A percentile compares a stretch with the other conserved stretches of the same genome.
Conservation (phyloP, 2,888 invertebrate species). For the Nezara viridula region DNA sequence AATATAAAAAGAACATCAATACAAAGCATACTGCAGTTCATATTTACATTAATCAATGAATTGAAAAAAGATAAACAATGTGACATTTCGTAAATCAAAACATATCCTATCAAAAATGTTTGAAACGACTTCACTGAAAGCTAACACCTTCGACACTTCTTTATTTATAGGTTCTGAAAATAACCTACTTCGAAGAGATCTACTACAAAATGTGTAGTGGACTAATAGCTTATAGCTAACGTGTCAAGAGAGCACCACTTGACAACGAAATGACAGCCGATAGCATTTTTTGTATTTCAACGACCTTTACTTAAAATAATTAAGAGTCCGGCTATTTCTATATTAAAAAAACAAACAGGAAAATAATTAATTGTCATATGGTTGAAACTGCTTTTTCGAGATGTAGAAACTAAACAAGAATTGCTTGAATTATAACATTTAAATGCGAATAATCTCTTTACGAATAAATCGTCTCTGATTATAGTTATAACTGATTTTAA, state of each 20-base stretch:
- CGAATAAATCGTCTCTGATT: too few relatives aligned
- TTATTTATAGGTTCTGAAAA: conserved; percentile 29
- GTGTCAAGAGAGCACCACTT: conserved; percentile 49
- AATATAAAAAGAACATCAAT: conserved; percentile 39
- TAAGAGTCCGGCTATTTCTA: background rate
- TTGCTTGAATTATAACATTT: background rate
- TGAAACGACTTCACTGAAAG: background rate
- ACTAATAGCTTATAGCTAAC: conserved; percentile 13
- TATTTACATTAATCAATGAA: background rate
- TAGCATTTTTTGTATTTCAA: background rate
- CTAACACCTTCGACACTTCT: background rate
- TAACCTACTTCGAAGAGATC: background rate
- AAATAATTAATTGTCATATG: background rate
- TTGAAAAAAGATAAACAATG: background rate
- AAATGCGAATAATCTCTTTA: background rate
- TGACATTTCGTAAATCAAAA: background rate
- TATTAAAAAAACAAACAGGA: background rate
- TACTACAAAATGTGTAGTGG: conserved; percentile 10
- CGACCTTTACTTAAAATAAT: background rate
- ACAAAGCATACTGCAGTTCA: background rate
- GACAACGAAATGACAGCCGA: background rate
- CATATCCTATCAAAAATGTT: background rate
- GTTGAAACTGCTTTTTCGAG: background rate
- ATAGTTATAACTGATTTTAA: background rate
- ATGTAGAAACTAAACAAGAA: background rate